These are phyloP conservation scores for Doryteuthis pealeii DNA, from an alignment of 1,140 invertebrate genomes.

Conservation along the genomic window DNA sequence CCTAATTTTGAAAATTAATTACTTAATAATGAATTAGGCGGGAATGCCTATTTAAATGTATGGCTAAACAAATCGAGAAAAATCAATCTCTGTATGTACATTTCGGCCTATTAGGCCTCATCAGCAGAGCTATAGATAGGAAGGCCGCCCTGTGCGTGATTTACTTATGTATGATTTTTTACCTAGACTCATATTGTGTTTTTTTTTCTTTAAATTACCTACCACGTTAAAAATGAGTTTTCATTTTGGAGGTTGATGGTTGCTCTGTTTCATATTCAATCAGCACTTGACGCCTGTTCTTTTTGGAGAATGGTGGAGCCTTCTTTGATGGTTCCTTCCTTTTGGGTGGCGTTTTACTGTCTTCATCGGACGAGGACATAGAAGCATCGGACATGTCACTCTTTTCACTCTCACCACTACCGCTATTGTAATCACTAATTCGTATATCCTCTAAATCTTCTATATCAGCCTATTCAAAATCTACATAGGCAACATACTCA, in stretches of 20 bases:
- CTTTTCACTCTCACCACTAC: background rate
- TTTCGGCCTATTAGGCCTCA: too few relatives aligned
- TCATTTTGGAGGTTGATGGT: slow-evolving; percentile 38
- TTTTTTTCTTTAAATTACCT: background rate
- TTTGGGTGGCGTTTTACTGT: slow-evolving; percentile 9
- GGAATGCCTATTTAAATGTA: too few relatives aligned
- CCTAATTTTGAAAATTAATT: too few relatives aligned
- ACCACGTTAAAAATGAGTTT: slow-evolving; percentile 28
- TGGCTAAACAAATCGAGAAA: too few relatives aligned
- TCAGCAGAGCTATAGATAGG: too few relatives aligned
- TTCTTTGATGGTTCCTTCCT: slow-evolving; percentile 29
- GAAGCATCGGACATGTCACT: too few relatives aligned
- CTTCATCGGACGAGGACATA: too few relatives aligned
- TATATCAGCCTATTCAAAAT: slow-evolving; percentile 56
- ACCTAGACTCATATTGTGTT: too few relatives aligned
- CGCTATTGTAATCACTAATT: background rate
- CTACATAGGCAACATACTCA: slow-evolving; percentile 54
- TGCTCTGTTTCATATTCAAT: slow-evolving; percentile 73
- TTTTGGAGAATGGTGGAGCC: slow-evolving; percentile 55
- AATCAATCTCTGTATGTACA: too few relatives aligned
- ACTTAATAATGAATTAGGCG: too few relatives aligned
- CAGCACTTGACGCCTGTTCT: slow-evolving; percentile 70
- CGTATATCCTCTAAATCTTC: slow-evolving; percentile 46
- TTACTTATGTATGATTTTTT: too few relatives aligned
- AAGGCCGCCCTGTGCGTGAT: too few relatives aligned